These are phyloP conservation scores for Drosophila dives DNA, from an alignment of 2,888 invertebrate species.

Conservation along the genomic window DNA sequence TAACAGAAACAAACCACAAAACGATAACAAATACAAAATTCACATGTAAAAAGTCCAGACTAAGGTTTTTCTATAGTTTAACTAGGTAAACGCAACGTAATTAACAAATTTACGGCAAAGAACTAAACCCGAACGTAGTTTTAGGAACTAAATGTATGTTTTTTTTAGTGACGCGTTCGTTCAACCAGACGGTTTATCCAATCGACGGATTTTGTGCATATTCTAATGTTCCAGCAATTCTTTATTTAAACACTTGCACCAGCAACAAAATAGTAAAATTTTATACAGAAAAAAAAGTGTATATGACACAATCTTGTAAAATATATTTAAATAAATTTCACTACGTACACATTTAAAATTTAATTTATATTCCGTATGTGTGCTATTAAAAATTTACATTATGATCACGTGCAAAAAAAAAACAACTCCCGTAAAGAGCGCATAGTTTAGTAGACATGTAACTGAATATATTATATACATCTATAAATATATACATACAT, in stretches of 20 bases:
- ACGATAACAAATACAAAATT: constrained; percentile 26
- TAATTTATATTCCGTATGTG: constrained; percentile 51
- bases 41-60: constrained; percentile 61
- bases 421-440: constrained; percentile 56
- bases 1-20: constrained; percentile 35
- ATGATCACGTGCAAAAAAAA: constrained; percentile 19
- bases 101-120: constrained; percentile 64
- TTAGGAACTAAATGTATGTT: constrained; percentile 45
- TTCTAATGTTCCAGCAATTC: constrained; percentile 34
- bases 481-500: constrained; percentile 62
- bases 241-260: constrained; percentile 40
- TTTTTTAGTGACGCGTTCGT: constrained; percentile 51
- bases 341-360: constrained; percentile 22
- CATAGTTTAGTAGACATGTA: constrained; percentile 68
- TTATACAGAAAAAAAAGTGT: constrained; percentile 31
- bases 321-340: constrained; percentile 41
- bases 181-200: constrained; percentile 34
- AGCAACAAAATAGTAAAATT: constrained; percentile 57
- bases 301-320: constrained; percentile 40
- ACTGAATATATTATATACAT: constrained; percentile 64
- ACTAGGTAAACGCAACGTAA: constrained; percentile 69
- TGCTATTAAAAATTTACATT: constrained; percentile 51
- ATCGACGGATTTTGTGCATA: constrained; percentile 22
- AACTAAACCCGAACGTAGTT: constrained; percentile 49
- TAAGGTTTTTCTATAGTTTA: constrained; percentile 67